These are phyloP conservation scores for Apamea epomidion DNA, from an alignment of 2,888 invertebrate species.

Conservation along the genomic window DNA sequence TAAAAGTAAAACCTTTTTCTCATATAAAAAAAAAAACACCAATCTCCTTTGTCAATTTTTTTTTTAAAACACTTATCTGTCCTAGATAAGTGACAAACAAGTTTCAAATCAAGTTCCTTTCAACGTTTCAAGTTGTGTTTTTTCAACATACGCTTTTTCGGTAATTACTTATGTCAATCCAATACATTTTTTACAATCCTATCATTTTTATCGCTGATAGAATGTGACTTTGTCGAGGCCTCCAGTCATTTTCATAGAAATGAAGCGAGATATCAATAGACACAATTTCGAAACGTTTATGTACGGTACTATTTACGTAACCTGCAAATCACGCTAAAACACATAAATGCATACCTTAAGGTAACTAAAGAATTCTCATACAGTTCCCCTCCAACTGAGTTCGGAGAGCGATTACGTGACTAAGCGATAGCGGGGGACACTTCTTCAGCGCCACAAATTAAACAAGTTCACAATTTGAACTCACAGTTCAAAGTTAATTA, in stretches of 20 bases:
- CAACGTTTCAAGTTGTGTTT: not conserved
- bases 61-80: not conserved
- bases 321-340: slow-evolving; percentile 13
- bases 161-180: not conserved
- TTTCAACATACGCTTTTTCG: not conserved
- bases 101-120: not conserved
- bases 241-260: not conserved
- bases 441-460: slow-evolving; percentile 84
- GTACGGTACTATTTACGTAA: not conserved
- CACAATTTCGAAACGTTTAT: not conserved
- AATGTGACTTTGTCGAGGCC: not conserved
- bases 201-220: not conserved
- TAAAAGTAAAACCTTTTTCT: not conserved
- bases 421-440: slow-evolving; percentile 78
- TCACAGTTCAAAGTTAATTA: slow-evolving; percentile 81
- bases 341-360: slow-evolving; percentile 18
- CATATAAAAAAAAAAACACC: no score
- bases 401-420: slow-evolving; percentile 88
- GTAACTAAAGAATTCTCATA: slow-evolving; percentile 40
- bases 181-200: not conserved
- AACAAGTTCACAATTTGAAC: slow-evolving; percentile 85
- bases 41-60: no score
- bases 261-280: not conserved
- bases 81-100: not conserved
- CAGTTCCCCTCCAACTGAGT: slow-evolving; percentile 67